Base-by-base conservation (phyloP, 1,140 invertebrate genomes). In the Heliconius himera region DNA sequence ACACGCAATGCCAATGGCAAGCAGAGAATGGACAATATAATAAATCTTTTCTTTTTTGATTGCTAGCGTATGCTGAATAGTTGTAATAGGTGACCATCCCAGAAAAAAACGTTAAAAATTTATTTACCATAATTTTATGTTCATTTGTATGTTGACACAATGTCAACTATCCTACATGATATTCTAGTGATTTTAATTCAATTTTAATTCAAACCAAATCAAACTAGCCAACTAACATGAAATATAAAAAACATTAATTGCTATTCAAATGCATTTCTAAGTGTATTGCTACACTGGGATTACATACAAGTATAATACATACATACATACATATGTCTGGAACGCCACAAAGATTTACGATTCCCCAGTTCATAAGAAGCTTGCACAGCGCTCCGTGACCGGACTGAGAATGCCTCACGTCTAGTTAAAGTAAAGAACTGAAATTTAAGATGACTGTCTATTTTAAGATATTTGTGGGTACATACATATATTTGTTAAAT, bases 301-400 rank as follows among this genome's bases (percentile, higher is more conserved):
- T 74, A 74, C 73, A 51, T 51, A 51, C 18, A 51, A 51, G 49
- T 51, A 51, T 18, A 51, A 56, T 6, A 66, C 60, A 66, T 66
- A 66, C 56, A 66, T 60, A 60, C 56, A 11, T 66, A 66, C 60
- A 66, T 66, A 66, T 66, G 41, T 73, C 71, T 38, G 20, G 71
- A 74, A 74, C 73, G 49, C 38, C 49, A 74, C 73, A 74, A 74
- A 74, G 73, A 74, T 74, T 74, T 74, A 74, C 73, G 73, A 74
- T 74, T 74, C 73, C 72, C 73, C 49, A 51, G 73, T 54, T 74
- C 70, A 71, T 71, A 71, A 74, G 41, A 54, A 74, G 73, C 73
- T 74, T 51, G 73, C 73, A 51, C 73, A 51, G 46, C 41, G n/a
- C 73, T 74, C 41, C 73, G 73, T 74, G 73, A 74, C 49, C 26